Evolutionary conservation across 2,113 vertebrate genomes (phyloP).

Genomic region (Paramisgurnus dabryanus): DNA sequence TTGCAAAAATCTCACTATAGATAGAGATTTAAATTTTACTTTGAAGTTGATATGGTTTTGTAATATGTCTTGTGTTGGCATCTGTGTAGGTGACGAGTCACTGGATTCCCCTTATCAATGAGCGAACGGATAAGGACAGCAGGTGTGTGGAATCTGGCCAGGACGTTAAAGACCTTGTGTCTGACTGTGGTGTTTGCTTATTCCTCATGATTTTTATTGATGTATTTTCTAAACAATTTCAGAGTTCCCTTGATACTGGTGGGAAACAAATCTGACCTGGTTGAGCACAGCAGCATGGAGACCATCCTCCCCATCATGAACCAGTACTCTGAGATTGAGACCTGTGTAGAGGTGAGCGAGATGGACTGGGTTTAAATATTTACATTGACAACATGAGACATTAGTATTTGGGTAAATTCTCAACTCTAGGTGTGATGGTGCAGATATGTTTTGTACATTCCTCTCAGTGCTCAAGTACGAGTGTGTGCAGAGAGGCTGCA

Average conservation of each 20-base stretch:
- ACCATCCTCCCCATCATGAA: conserved; percentile 99
- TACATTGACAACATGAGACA: no score
- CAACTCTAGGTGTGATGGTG: no score
- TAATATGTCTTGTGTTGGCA: conserved; percentile 33
- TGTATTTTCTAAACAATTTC: conserved; percentile 17
- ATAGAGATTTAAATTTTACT: no score
- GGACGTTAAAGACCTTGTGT: background rate
- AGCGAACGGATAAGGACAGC: conserved; percentile 97
- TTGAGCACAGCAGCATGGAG: conserved; percentile 99
- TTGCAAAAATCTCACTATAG: background rate
- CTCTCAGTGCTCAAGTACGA: background rate
- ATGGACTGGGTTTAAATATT: background rate
- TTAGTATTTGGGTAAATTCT: background rate
- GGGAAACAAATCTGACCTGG: conserved; percentile 97
- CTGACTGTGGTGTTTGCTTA: background rate
- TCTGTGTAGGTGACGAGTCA: conserved; percentile 89
- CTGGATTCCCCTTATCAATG: conserved; percentile 98
- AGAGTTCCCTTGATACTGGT: conserved; percentile 94
- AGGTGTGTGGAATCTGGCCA: conserved; percentile 75
- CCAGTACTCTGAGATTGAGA: conserved; percentile 97
- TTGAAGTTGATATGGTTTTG: background rate
- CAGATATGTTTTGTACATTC: background rate
- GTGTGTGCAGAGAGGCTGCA: conserved; percentile 36
- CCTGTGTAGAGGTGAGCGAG: conserved; percentile 90
- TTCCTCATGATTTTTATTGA: background rate